Base-by-base conservation (phyloP, 1,140 invertebrate genomes). In the Acromyrmex echinatior region DNA sequence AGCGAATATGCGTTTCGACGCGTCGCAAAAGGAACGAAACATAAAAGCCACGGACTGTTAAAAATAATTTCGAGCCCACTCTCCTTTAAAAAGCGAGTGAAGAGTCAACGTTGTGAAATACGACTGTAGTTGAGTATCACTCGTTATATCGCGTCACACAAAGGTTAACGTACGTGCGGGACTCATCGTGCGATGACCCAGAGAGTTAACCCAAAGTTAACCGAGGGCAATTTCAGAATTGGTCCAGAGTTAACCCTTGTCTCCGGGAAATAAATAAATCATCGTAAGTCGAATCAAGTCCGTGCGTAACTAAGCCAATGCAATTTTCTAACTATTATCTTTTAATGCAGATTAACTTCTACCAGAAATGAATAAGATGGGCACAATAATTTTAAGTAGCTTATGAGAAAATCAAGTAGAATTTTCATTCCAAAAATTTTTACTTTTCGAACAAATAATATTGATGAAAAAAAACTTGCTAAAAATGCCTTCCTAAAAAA, bases 211-310 rank as follows among this genome's bases (percentile, higher is more conserved):
- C 58, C 14, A 35, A 80, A 80, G 28, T 53, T 80, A 80, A 80
- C n/a, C 45, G 63, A 51, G 74, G 16, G 21, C 60, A 79, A n/a
- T 66, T 66, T 78, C 60, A 31, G 31, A 76, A 31, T 60, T 62
- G 74, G 21, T 5, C 76, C 35, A 68, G 63, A 9, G 45, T 53
- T 53, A 68, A n/a, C 49, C 63, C 63, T 35, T 21, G 45, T 68
- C 63, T 80, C 63, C 45, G 63, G 49, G 45, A 80, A 80, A 80
- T 80, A 49, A 66, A 79, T 79, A 80, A 80, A 80, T 80, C 63
- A 68, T 62, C 39, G 31, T 16, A 9, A 81, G 65, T 71, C 31
- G 56, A 9, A 10, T n/a, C 39, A 3, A 28, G 35, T 39, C 35
- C 10, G 49, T n/a, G 60, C 28, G 73, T 21, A 76, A 28, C 58